Percentiles rank a stretch among this genome's conserved stretches.
Conservation (phyloP, 2,113 vertebrate genomes). For the Naja naja region DNA sequence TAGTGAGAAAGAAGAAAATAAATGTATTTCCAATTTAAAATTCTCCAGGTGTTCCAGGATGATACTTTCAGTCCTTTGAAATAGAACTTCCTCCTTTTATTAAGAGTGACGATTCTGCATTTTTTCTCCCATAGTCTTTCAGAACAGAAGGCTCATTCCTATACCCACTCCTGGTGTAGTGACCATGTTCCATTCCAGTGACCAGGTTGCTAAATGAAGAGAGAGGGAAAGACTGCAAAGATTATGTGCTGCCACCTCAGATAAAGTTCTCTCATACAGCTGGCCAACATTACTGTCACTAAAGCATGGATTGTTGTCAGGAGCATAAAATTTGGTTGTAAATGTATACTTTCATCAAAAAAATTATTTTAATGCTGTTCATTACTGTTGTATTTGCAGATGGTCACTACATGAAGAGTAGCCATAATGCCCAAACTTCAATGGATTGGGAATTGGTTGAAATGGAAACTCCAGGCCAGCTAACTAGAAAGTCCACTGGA, state of each 20-base stretch:
- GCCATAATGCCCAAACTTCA: no score
- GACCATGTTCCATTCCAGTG: neutral
- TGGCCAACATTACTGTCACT: neutral
- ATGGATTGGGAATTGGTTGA: neutral
- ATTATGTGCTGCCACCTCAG: neutral
- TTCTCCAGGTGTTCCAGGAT: neutral
- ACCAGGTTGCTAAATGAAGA: neutral
- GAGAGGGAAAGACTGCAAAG: neutral
- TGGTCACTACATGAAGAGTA: no score
- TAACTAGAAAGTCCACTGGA: neutral
- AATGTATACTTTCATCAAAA: no score
- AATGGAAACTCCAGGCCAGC: neutral
- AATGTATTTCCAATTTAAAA: neutral
- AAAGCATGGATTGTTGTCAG: no score
- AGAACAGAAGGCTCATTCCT: neutral
- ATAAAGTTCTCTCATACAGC: neutral
- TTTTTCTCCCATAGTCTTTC: neutral
- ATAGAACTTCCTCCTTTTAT: neutral
- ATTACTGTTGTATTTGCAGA: no score
- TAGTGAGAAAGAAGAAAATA: neutral
- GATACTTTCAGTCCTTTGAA: neutral
- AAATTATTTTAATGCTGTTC: no score
- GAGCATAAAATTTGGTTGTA: no score
- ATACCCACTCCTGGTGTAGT: neutral
- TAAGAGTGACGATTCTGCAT: neutral